Evolutionary conservation across 2,797 vertebrate species (phyloP).

Genomic region (Tokudaia muenninki): DNA sequence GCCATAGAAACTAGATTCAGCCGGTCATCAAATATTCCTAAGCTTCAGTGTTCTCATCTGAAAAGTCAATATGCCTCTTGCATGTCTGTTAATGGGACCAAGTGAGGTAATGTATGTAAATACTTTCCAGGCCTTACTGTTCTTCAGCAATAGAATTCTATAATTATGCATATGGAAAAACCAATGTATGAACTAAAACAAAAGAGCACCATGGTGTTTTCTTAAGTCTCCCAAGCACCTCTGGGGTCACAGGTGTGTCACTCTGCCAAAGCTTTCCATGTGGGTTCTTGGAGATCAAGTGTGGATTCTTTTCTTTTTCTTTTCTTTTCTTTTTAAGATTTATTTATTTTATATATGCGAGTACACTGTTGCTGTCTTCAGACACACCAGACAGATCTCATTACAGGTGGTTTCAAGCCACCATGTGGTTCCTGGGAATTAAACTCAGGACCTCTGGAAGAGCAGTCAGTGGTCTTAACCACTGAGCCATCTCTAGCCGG

Average conservation of each 20-base stretch:
- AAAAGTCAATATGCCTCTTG: neutral
- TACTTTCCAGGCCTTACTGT: neutral
- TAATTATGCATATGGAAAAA: neutral
- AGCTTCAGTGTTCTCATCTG: neutral
- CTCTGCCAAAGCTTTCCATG: neutral
- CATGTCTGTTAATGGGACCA: neutral
- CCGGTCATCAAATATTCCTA: neutral
- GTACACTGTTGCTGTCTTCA: neutral
- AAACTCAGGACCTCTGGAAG: neutral
- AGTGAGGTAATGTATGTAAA: neutral
- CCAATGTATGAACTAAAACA: neutral
- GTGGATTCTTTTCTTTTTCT: neutral
- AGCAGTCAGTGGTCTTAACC: neutral
- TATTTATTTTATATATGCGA: neutral
- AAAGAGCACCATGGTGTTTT: neutral
- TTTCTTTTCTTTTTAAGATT: no score
- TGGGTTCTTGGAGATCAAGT: neutral
- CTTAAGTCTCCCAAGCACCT: neutral
- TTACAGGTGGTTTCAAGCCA: neutral
- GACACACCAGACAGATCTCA: neutral
- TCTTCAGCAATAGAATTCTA: constrained; percentile 13
- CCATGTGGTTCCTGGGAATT: neutral
- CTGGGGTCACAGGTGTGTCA: neutral
- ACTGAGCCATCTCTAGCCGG: neutral
- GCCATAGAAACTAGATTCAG: neutral